phyloP scores from a whole-genome alignment of 2,888 invertebrate genomes.

The Aplocera efformata region DNA sequence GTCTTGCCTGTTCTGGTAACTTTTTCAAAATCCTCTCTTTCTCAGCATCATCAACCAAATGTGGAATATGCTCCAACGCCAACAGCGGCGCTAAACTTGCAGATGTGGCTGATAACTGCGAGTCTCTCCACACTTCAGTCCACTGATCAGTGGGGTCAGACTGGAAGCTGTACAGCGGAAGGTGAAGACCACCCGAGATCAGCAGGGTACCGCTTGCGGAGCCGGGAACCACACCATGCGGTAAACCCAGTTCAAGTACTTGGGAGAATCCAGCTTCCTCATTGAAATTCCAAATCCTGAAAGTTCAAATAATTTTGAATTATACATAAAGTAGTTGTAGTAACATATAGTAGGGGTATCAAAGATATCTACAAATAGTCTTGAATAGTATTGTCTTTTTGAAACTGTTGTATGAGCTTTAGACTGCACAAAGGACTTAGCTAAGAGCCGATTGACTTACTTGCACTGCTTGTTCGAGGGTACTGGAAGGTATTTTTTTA shows the following conservation, averaged over 20 bases:
- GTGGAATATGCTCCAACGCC: slow-evolving; percentile 77
- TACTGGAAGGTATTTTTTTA: too few species aligned
- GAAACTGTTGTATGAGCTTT: too few species aligned
- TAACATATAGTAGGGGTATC: too few species aligned
- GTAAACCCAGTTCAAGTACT: slow-evolving; percentile 83
- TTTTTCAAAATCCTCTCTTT: slow-evolving; percentile 72
- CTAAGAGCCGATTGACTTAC: too few species aligned
- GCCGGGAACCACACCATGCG: slow-evolving; percentile 83
- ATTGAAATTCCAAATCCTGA: slow-evolving; percentile 85
- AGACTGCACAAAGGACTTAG: too few species aligned
- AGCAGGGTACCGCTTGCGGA: slow-evolving; percentile 82
- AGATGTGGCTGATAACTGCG: slow-evolving; percentile 75
- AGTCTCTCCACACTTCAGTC: slow-evolving; percentile 71
- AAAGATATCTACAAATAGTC: too few species aligned
- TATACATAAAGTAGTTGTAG: not conserved
- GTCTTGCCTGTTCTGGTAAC: slow-evolving; percentile 78
- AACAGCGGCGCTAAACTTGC: slow-evolving; percentile 81
- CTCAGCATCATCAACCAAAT: slow-evolving; percentile 74
- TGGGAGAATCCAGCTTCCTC: slow-evolving; percentile 86
- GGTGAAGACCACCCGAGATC: slow-evolving; percentile 82
- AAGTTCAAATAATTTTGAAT: slow-evolving; percentile 1
- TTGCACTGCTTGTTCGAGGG: too few species aligned
- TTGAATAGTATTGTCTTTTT: too few species aligned
- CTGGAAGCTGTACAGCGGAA: slow-evolving; percentile 71
- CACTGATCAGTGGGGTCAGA: slow-evolving; percentile 62